These are phyloP conservation scores for Pristionchus entomophagus DNA, from an alignment of 2,888 invertebrate species.

Conservation along the genomic window DNA sequence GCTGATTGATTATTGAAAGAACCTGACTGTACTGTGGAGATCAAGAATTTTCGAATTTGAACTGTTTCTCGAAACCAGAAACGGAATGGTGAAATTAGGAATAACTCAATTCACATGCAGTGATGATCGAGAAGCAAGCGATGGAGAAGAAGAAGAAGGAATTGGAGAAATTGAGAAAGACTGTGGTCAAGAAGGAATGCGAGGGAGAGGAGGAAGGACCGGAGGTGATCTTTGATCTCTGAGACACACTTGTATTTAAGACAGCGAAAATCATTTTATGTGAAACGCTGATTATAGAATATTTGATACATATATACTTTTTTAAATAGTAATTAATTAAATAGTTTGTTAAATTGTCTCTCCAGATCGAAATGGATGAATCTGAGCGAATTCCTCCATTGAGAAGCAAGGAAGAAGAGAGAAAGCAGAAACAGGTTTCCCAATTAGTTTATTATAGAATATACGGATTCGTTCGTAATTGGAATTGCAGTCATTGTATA, in stretches of 20 bases:
- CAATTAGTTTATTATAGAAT: too few species aligned
- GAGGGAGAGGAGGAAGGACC: slow-evolving; percentile 34
- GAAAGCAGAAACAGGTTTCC: slow-evolving; percentile 14
- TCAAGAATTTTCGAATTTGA: too few species aligned
- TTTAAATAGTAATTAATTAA: too few species aligned
- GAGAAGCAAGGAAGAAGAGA: slow-evolving; percentile 8
- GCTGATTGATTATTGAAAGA: background rate
- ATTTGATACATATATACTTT: too few species aligned
- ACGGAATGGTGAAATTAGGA: too few species aligned
- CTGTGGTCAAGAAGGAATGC: slow-evolving; percentile 55
- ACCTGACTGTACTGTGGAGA: too few species aligned
- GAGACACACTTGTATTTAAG: background rate
- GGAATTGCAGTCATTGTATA: too few species aligned
- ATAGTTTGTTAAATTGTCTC: too few species aligned
- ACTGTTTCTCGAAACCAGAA: too few species aligned
- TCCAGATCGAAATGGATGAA: slow-evolving; percentile 25
- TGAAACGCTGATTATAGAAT: too few species aligned
- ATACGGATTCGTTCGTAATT: too few species aligned
- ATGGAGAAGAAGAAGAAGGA: slow-evolving; percentile 58
- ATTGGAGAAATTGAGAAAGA: slow-evolving; percentile 58
- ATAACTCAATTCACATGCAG: slow-evolving; percentile 49
- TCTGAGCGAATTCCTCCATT: slow-evolving; percentile 29
- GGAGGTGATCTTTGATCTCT: background rate
- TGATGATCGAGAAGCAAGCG: slow-evolving; percentile 54
- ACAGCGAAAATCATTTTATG: background rate